Evolutionary conservation across 2,113 vertebrate species (phyloP).

Genomic region (Scomber scombrus): DNA sequence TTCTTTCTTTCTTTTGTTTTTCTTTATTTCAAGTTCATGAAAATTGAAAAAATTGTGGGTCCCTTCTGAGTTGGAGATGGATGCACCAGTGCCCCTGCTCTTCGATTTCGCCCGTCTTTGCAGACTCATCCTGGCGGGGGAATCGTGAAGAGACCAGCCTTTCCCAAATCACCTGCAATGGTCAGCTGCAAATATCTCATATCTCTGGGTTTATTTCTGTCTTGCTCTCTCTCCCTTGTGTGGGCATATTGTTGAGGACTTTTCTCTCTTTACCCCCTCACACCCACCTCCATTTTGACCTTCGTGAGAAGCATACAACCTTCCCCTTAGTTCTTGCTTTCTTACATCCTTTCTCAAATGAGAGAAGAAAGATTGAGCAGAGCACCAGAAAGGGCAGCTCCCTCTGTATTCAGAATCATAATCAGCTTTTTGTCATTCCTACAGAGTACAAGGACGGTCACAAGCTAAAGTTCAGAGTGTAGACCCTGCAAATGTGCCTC

Average conservation of each 20-base stretch:
- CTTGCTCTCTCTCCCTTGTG: constrained; percentile 1
- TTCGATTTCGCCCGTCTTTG: constrained; percentile 71
- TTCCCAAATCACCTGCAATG: constrained; percentile 59
- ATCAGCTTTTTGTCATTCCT: constrained; percentile 47
- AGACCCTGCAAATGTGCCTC: not conserved
- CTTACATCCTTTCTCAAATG: constrained; percentile 45
- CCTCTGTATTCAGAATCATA: constrained; percentile 49
- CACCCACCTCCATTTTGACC: constrained; percentile 72
- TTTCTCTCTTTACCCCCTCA: constrained; percentile 26
- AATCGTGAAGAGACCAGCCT: constrained; percentile 46
- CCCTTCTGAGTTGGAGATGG: constrained; percentile 72
- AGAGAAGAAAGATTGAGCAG: constrained; percentile 45
- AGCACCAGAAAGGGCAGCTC: constrained; percentile 58
- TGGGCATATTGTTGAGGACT: constrained; percentile 27
- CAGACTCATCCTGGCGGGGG: constrained; percentile 76
- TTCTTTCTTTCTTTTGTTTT: constrained; percentile 50
- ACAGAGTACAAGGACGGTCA: constrained; percentile 43
- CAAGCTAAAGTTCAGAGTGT: constrained; percentile 21
- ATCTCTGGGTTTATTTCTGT: constrained; percentile 17
- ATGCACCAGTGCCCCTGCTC: constrained; percentile 57
- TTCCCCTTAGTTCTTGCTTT: constrained; percentile 51
- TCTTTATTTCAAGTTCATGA: constrained; percentile 52
- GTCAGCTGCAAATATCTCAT: constrained; percentile 47
- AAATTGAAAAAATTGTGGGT: constrained; percentile 47
- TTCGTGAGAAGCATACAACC: constrained; percentile 64